A percentile compares a stretch with the other conserved stretches of the same genome.
phyloP scores from a whole-genome alignment of 2,113 vertebrate species.

The Himantopus leucocephalus region DNA sequence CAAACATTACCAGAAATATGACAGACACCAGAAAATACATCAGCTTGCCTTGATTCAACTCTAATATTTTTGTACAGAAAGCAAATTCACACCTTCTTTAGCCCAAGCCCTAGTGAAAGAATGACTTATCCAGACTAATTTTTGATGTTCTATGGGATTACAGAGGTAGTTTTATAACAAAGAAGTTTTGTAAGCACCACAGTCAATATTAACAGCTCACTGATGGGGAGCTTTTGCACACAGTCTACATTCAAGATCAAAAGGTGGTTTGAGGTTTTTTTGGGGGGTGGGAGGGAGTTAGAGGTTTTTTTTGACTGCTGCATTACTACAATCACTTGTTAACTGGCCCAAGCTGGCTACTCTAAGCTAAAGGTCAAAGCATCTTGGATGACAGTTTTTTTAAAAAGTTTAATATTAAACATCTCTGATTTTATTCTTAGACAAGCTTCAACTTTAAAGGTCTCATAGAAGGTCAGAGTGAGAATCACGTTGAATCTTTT shows the following conservation, averaged over 20 bases:
- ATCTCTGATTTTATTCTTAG: neutral
- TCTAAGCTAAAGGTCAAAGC: neutral
- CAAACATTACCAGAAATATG: neutral
- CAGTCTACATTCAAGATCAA: neutral
- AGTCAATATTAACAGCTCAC: neutral
- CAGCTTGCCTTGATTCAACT: neutral
- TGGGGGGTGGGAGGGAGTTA: neutral
- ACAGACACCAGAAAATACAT: neutral
- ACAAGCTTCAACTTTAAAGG: neutral
- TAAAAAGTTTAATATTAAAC: neutral
- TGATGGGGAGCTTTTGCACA: neutral
- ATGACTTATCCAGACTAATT: neutral
- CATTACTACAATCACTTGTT: neutral
- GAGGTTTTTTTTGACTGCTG: neutral
- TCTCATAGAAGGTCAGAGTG: neutral
- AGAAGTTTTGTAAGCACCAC: neutral
- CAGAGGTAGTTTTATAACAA: neutral
- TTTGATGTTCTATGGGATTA: neutral
- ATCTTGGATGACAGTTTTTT: neutral
- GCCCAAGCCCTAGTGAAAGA: neutral
- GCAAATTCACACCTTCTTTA: neutral
- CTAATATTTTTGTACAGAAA: neutral
- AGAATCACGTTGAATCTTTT: neutral
- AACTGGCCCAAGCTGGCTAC: neutral
- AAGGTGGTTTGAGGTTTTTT: neutral